Conservation (phyloP, 1,140 invertebrate species). For the Drosophila kikkawai region DNA sequence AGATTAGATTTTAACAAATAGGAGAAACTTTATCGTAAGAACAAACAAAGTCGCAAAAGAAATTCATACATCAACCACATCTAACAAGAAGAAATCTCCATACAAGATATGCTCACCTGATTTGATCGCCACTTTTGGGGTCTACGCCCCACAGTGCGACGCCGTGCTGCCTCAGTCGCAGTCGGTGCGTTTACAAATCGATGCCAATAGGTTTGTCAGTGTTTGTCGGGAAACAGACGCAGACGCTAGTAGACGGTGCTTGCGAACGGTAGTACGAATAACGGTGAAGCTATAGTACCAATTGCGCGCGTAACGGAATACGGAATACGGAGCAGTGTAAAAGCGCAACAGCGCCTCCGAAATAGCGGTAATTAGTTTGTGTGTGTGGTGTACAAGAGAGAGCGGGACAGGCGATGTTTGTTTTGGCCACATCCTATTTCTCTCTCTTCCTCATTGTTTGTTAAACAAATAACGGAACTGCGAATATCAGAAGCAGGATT, state of each 20-base stretch:
- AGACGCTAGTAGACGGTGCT: conserved; percentile 66
- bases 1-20: too few relatives aligned
- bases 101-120: not conserved
- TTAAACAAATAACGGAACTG: conserved; percentile 61
- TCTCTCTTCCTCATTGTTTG: conserved; percentile 36
- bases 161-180: conserved; percentile 20
- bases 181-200: conserved; percentile 77
- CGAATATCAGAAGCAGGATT: not conserved
- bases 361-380: conserved; percentile 51
- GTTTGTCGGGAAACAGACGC: conserved; percentile 78
- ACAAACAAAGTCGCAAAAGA: too few relatives aligned
- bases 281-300: conserved; percentile 41
- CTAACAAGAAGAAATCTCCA: too few relatives aligned
- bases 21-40: too few relatives aligned
- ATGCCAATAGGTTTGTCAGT: conserved; percentile 81
- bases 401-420: conserved; percentile 38
- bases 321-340: conserved; percentile 36
- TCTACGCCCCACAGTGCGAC: not conserved
- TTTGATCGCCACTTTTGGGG: not conserved
- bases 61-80: too few relatives aligned
- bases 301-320: conserved; percentile 58
- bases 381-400: conserved; percentile 10
- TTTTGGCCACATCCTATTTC: conserved; percentile 38
- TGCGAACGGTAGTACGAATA: conserved; percentile 53
- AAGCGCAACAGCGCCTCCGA: conserved; percentile 60